These are phyloP conservation scores for Chironomus striatipennis DNA, from an alignment of 1,140 invertebrate genomes.

Conservation along the genomic window DNA sequence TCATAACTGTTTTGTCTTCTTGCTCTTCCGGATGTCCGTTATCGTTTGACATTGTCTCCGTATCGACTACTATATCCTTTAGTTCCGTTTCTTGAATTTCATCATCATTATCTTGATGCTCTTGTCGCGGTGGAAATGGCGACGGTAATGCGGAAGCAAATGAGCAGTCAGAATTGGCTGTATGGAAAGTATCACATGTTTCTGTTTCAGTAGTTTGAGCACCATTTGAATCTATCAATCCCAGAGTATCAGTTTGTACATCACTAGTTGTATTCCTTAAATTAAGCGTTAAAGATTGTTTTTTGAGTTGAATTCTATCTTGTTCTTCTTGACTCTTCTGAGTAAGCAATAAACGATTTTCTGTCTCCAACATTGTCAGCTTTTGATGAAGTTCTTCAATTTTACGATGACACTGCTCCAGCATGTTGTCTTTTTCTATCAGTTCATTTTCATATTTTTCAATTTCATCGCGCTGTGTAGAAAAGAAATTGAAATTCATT, in stretches of 20 bases:
- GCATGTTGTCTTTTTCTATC: slow-evolving; percentile 35
- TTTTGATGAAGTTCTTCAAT: slow-evolving; percentile 44
- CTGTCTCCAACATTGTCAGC: slow-evolving; percentile 52
- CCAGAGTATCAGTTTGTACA: slow-evolving; percentile 31
- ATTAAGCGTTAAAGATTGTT: slow-evolving; percentile 38
- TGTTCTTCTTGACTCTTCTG: slow-evolving; percentile 41
- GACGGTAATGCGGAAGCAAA: slow-evolving; percentile 28
- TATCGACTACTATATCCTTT: slow-evolving; percentile 33
- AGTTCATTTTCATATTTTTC: slow-evolving; percentile 36
- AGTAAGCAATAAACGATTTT: slow-evolving; percentile 46
- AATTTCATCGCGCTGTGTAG: slow-evolving; percentile 36
- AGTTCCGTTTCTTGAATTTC: slow-evolving; percentile 25
- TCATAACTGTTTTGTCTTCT: slow-evolving; percentile 35
- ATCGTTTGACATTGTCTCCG: slow-evolving; percentile 33
- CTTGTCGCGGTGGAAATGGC: slow-evolving; percentile 31
- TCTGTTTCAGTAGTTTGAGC: slow-evolving; percentile 40
- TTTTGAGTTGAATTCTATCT: slow-evolving; percentile 39
- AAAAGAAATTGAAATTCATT: not conserved
- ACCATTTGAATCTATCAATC: slow-evolving; percentile 26
- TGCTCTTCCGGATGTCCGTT: slow-evolving; percentile 29
- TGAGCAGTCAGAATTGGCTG: slow-evolving; percentile 50
- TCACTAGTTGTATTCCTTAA: slow-evolving; percentile 28
- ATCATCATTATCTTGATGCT: not conserved
- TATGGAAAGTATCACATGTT: slow-evolving; percentile 63
- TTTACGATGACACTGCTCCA: slow-evolving; percentile 40